These are phyloP conservation scores for Pseudochromis fuscus DNA, from an alignment of 2,797 vertebrate species.

Conservation along the genomic window DNA sequence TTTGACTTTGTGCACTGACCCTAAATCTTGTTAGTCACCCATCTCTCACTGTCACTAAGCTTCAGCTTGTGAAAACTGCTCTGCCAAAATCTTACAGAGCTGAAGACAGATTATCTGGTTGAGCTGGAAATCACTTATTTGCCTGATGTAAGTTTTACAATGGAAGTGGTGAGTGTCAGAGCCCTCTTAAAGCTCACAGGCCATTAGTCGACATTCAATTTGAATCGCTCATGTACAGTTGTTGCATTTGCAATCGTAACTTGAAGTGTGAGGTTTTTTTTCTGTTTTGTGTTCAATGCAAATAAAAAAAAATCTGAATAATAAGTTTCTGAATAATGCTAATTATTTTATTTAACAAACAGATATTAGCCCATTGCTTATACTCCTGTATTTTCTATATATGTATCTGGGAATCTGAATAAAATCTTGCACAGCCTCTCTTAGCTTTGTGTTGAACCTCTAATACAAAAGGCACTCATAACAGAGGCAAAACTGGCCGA, in stretches of 20 bases:
- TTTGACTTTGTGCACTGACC: background rate
- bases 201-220: too few species aligned
- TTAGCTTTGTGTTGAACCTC: constrained; percentile 56
- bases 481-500: constrained; percentile 38
- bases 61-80: background rate
- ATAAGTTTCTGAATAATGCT: constrained; percentile 12
- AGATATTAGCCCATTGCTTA: constrained; percentile 27
- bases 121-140: background rate
- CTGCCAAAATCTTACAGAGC: background rate
- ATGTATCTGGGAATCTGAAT: constrained; percentile 45
- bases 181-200: too few species aligned
- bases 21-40: constrained; percentile 6
- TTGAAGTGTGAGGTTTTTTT: background rate
- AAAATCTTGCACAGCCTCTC: constrained; percentile 50
- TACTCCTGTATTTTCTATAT: constrained; percentile 18
- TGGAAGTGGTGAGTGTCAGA: background rate
- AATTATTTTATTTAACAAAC: background rate
- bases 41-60: background rate
- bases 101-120: background rate
- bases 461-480: constrained; percentile 74
- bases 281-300: background rate
- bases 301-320: constrained; percentile 1
- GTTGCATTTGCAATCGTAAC: background rate
- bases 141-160: background rate
- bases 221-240: too few species aligned